Evolutionary conservation across 1,140 invertebrate genomes (phyloP).

Genomic region (Chironomus striatipennis): DNA sequence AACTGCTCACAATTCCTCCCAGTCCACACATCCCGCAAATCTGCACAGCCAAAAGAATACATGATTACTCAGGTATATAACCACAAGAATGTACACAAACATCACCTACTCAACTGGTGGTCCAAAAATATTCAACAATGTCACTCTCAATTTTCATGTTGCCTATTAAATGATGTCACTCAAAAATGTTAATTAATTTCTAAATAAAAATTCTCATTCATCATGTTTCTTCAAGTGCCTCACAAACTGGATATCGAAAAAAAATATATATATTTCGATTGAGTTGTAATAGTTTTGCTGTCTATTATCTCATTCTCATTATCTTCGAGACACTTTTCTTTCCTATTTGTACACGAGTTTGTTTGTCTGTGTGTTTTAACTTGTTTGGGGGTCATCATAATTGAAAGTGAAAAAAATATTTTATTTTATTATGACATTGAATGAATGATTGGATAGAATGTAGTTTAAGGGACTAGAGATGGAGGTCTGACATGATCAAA

Average conservation of each 20-base stretch:
- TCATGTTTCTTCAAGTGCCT: background rate
- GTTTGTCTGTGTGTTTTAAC: background rate
- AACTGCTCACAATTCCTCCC: too few relatives aligned
- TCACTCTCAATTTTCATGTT: background rate
- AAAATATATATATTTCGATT: background rate
- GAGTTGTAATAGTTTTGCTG: slow-evolving; percentile 2
- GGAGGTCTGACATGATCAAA: too few relatives aligned
- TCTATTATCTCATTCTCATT: slow-evolving; percentile 5
- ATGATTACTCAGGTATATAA: too few relatives aligned
- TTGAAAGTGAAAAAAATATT: background rate
- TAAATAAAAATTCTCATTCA: slow-evolving; percentile 15
- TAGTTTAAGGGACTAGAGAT: too few relatives aligned
- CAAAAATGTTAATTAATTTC: slow-evolving; percentile 22
- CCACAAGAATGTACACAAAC: too few relatives aligned
- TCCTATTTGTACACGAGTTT: background rate
- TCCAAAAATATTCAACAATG: background rate
- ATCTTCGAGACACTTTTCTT: background rate
- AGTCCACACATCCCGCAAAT: too few relatives aligned
- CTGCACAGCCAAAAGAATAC: too few relatives aligned
- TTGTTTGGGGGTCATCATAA: background rate
- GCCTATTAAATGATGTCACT: slow-evolving; percentile 18
- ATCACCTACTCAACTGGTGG: background rate
- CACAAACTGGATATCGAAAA: background rate
- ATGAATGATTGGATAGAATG: too few relatives aligned
- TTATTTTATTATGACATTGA: too few relatives aligned